Evolutionary conservation across 2,888 invertebrate genomes (phyloP), one percentile per base, ranked within the genome.

Genomic region (Alviniconcha strummeri): DNA sequence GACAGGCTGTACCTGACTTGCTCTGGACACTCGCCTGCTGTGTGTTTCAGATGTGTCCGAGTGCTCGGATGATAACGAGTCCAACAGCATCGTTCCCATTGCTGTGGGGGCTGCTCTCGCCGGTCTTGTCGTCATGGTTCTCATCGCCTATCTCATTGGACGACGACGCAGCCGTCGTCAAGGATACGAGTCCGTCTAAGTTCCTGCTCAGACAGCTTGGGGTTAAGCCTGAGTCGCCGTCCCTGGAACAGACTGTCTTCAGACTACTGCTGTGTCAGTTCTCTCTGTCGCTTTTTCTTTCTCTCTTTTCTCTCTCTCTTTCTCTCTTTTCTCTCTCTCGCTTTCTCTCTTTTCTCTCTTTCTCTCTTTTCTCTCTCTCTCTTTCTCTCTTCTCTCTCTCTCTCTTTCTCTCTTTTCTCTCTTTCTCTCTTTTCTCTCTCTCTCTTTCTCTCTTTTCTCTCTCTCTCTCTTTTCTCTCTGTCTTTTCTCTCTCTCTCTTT

Each of bases 91-190:
- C 87, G 98, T 99, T 84, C 99, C 99, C 55, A 98, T 99, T 92
- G 98, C 97, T 54, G 99, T 99, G 86, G 99, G 99, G 19, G 97
- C 97, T 93, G 97, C 97, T 81, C 95, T 99, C 84, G 97, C 97
- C 86, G 97, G 96, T 81, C 95, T 99, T 84, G 98, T 99, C 87
- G 94, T 98, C 85, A 96, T 98, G 88, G 98, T 99, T 82, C 95
- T 99, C 89, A 95, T 97, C 89, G 98, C 97, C 76, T 99, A 99
- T 95, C 95, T 99, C 88, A 96, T 98, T 92, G 98, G 97, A 85
- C 97, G 99, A 77, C 88, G 91, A 81, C 88, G 92, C 82, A 92
- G 89, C 82, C 86, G 89, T 84, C 89, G 90, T 84, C 81, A 88
- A 5, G 93, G 93, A 8, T 93, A 93, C 83, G 93, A 93, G 86